Conservation (phyloP, 2,113 vertebrate genomes). For the Tyto alba region DNA sequence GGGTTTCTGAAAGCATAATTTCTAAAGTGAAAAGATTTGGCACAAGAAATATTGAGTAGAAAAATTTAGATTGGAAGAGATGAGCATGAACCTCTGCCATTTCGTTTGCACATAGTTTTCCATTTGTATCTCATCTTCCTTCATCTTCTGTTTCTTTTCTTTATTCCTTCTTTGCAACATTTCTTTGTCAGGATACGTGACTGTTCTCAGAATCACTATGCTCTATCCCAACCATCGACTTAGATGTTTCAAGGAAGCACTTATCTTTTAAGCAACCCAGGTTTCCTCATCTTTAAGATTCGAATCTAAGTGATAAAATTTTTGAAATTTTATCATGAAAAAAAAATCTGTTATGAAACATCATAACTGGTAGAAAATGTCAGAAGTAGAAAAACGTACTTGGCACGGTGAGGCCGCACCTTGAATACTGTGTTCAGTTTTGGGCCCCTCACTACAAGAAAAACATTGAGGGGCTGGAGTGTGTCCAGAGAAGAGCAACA, state of each 20-base stretch:
- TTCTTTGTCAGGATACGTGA: background rate
- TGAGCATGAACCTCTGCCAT: background rate
- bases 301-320: background rate
- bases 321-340: background rate
- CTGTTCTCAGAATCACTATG: background rate
- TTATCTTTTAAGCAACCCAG: background rate
- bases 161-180: background rate
- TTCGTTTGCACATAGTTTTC: background rate
- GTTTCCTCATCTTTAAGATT: background rate
- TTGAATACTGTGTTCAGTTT: rapidly evolving
- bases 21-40: background rate
- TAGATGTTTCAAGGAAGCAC: background rate
- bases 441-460: rapidly evolving
- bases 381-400: background rate
- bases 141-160: background rate
- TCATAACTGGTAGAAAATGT: background rate
- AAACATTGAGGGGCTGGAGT: rapidly evolving
- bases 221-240: background rate
- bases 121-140: background rate
- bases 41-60: background rate
- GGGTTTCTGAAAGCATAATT: constrained; percentile 40
- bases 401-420: background rate
- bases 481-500: rapidly evolving
- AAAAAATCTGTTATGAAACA: background rate
- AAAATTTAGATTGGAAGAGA: background rate